Percentiles rank a stretch among this genome's conserved stretches.
phyloP scores from a whole-genome alignment of 2,797 vertebrate species.

The Gadopsis marmoratus region DNA sequence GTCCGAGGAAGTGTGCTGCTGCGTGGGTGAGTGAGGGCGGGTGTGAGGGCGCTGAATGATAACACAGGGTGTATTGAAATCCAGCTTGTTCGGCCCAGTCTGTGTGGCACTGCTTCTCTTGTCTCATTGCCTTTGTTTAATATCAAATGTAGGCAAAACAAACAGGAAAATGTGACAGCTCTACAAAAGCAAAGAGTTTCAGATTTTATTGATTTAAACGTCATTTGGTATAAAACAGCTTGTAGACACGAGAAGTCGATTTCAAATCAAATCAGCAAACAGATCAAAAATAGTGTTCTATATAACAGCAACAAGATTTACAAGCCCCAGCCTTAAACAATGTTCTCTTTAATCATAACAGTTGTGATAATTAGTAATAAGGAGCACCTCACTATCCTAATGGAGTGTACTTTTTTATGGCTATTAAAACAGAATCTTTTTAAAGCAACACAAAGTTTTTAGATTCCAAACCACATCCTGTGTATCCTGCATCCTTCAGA shows the following conservation, averaged over 20 bases:
- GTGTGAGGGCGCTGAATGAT: constrained; percentile 63
- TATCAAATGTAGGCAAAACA: neutral
- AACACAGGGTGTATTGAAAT: constrained; percentile 78
- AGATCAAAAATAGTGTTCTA: constrained; percentile 20
- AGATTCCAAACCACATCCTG: constrained; percentile 3
- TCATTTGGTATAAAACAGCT: constrained; percentile 53
- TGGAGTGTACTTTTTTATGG: neutral
- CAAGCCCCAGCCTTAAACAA: constrained; percentile 3
- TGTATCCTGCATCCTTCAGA: neutral
- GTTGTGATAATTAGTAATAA: constrained; percentile 11
- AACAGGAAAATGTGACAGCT: neutral
- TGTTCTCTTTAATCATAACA: constrained; percentile 7
- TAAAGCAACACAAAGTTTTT: neutral
- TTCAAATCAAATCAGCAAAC: constrained; percentile 28
- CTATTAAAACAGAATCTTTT: neutral
- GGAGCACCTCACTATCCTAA: neutral
- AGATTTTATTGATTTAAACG: constrained; percentile 64
- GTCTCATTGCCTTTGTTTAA: constrained; percentile 38
- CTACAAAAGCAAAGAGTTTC: neutral
- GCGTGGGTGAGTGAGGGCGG: constrained; percentile 46
- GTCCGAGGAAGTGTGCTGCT: constrained; percentile 81
- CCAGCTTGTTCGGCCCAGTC: constrained; percentile 32
- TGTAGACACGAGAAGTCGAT: constrained; percentile 12
- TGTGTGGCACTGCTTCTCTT: constrained; percentile 34
- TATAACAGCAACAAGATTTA: constrained; percentile 26